Evolutionary conservation across 92 coral and sea anemone genomes (phyloP).

Genomic region (Virgularia gustaviana): DNA sequence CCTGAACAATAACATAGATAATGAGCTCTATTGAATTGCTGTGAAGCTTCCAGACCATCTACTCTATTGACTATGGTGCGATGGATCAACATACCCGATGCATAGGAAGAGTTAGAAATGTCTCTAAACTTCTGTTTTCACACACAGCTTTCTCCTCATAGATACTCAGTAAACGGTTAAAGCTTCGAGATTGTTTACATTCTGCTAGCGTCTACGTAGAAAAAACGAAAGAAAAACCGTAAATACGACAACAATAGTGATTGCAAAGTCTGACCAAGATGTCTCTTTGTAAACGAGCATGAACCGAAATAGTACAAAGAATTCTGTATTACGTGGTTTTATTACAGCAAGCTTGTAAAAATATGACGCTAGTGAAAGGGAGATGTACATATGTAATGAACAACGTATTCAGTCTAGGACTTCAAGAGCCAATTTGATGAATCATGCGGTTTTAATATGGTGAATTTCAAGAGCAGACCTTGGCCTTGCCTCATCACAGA

Average conservation of each 20-base stretch:
- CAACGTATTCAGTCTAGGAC: too few relatives aligned
- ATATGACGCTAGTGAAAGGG: too few relatives aligned
- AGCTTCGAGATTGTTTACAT: constrained; percentile 80
- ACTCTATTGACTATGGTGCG: too few relatives aligned
- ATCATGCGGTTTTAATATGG: too few relatives aligned
- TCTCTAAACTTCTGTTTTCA: constrained; percentile 73
- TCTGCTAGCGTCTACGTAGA: constrained; percentile 74
- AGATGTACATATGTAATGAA: too few relatives aligned
- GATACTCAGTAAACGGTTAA: constrained; percentile 73
- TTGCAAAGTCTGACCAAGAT: neutral
- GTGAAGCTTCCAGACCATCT: too few relatives aligned
- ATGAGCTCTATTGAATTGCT: neutral
- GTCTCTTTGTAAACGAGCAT: neutral
- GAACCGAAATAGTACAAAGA: neutral
- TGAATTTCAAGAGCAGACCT: too few relatives aligned
- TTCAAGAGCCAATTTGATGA: too few relatives aligned
- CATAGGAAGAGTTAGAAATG: constrained; percentile 87
- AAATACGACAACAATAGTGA: neutral
- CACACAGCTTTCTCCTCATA: constrained; percentile 86
- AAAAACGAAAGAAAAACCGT: neutral
- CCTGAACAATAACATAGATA: constrained; percentile 11
- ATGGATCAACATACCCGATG: constrained; percentile 71
- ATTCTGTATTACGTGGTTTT: too few relatives aligned
- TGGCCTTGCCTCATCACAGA: too few relatives aligned
- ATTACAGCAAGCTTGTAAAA: too few relatives aligned